Evolutionary conservation across 2,888 invertebrate genomes (phyloP).

Genomic region (Tachina fera): DNA sequence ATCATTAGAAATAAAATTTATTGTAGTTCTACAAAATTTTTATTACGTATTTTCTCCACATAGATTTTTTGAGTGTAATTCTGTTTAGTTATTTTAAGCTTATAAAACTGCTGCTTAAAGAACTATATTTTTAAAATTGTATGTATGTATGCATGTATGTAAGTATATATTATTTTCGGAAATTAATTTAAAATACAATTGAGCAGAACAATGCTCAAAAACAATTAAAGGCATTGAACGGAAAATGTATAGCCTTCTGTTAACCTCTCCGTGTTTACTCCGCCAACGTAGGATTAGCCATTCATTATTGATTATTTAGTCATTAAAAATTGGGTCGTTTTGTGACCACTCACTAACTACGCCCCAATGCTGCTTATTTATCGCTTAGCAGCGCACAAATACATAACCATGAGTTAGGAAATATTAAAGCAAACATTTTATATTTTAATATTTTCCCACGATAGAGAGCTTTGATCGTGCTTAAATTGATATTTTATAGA

Average conservation of each 20-base stretch:
- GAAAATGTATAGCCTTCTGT: background rate
- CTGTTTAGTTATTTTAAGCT: background rate
- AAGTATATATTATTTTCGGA: slow-evolving; percentile 21
- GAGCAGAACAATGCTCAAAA: slow-evolving; percentile 15
- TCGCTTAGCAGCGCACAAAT: slow-evolving; percentile 25
- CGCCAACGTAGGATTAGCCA: background rate
- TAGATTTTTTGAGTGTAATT: slow-evolving; percentile 32
- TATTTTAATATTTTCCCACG: slow-evolving; percentile 68
- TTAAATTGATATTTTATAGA: slow-evolving; percentile 72
- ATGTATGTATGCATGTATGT: background rate
- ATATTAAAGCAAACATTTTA: slow-evolving; percentile 47
- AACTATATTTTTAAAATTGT: no score
- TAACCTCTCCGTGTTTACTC: background rate
- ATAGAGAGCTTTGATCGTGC: slow-evolving; percentile 70
- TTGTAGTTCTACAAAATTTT: no score
- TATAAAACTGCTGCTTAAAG: background rate
- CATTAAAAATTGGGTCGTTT: slow-evolving; percentile 61
- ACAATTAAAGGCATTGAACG: slow-evolving; percentile 27
- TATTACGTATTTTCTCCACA: background rate
- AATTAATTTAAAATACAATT: slow-evolving; percentile 50
- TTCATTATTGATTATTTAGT: slow-evolving; percentile 55
- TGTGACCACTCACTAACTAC: slow-evolving; percentile 7
- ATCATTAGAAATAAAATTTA: no score
- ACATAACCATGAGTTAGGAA: slow-evolving; percentile 43
- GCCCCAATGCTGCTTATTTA: background rate